These are phyloP conservation scores for Diplazon laetatorius DNA, from an alignment of 2,888 invertebrate species.

Conservation along the genomic window DNA sequence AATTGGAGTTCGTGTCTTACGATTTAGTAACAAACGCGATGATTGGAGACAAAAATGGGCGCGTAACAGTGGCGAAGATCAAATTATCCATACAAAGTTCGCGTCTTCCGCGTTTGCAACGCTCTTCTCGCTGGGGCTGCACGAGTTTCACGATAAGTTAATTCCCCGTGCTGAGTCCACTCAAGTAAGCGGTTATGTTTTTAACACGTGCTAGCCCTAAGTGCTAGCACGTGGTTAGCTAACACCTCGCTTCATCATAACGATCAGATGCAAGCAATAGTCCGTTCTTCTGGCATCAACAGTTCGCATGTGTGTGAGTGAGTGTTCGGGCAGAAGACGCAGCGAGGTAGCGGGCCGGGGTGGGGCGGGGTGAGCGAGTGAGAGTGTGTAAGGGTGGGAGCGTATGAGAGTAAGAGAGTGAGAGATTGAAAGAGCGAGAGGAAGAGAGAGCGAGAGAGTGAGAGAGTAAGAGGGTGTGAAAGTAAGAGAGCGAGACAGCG, in stretches of 20 bases:
- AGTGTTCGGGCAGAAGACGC: no score
- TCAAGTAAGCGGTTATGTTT: slow-evolving; percentile 80
- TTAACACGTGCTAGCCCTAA: slow-evolving; percentile 78
- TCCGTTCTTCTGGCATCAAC: no score
- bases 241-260: slow-evolving; percentile 55
- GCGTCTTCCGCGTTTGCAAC: slow-evolving; percentile 1
- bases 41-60: slow-evolving; percentile 14
- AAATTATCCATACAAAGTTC: slow-evolving; percentile 52
- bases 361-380: no score
- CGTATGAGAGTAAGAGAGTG: no score
- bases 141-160: slow-evolving; percentile 75
- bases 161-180: slow-evolving; percentile 71
- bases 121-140: slow-evolving; percentile 50
- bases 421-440: no score
- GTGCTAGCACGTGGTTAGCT: no score
- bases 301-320: no score
- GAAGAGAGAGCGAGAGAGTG: no score
- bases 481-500: not conserved
- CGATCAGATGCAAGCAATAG: not conserved
- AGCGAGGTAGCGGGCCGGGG: no score
- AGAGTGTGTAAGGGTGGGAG: no score
- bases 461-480: not conserved
- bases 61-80: slow-evolving; percentile 19
- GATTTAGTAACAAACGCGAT: slow-evolving; percentile 44
- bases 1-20: slow-evolving; percentile 38